These are phyloP conservation scores for Picathartes gymnocephalus DNA, from an alignment of 2,113 vertebrate genomes.

Conservation along the genomic window DNA sequence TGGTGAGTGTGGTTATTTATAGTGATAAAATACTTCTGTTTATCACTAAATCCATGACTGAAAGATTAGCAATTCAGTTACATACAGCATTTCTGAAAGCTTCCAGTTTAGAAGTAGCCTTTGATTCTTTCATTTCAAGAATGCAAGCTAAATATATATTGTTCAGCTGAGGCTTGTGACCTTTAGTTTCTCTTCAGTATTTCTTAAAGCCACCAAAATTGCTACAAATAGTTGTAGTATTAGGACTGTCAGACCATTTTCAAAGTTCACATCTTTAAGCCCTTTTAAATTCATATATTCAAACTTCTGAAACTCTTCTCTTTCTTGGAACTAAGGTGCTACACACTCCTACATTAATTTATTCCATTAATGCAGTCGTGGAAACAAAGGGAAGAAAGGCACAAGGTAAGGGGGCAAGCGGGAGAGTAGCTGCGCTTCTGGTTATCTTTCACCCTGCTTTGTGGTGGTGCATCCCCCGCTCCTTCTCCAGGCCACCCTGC, in stretches of 20 bases:
- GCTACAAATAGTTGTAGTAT: not conserved
- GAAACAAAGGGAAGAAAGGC: not conserved
- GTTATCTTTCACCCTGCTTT: not conserved
- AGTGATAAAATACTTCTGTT: not conserved
- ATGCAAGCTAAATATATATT: not conserved
- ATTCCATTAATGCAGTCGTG: not conserved
- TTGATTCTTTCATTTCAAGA: not conserved
- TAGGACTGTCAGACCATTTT: not conserved
- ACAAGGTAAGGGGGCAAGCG: not conserved
- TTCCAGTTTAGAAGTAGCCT: not conserved
- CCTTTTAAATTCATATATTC: not conserved
- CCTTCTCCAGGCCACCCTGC: fast-evolving
- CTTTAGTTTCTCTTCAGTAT: not conserved
- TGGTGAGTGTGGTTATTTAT: not conserved
- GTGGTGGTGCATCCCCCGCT: too few relatives aligned
- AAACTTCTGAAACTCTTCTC: not conserved
- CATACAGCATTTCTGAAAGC: not conserved
- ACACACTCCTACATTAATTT: not conserved
- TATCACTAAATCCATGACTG: not conserved
- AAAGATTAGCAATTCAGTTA: not conserved
- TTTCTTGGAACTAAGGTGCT: not conserved
- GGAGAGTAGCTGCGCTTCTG: not conserved
- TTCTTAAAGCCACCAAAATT: not conserved
- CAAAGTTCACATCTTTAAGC: not conserved
- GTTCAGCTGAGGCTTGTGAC: not conserved